phyloP scores from a whole-genome alignment of 2,888 invertebrate genomes.

The Taenaris catops region DNA sequence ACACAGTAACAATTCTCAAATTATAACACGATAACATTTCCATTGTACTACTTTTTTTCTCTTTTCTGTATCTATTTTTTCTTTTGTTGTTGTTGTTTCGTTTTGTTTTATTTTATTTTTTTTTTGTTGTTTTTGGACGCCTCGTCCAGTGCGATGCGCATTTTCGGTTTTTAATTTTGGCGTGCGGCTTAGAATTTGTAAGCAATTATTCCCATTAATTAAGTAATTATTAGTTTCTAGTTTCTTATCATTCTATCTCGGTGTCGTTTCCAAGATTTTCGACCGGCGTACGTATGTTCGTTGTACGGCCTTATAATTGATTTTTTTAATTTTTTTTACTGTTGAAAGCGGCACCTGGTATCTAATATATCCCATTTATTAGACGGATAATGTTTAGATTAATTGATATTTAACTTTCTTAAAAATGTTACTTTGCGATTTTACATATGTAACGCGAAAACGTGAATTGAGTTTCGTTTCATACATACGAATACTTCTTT shows the following conservation, averaged over 20 bases:
- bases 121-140: slow-evolving; percentile 39
- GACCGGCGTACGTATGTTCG: no score
- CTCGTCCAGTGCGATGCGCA: slow-evolving; percentile 49
- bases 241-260: slow-evolving; percentile 24
- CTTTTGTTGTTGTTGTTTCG: slow-evolving; percentile 37
- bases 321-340: no score
- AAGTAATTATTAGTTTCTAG: slow-evolving; percentile 36
- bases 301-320: no score
- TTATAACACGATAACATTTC: slow-evolving; percentile 62
- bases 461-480: no score
- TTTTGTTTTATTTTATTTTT: slow-evolving; percentile 35
- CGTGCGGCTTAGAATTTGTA: slow-evolving; percentile 62
- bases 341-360: no score
- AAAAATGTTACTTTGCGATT: no score
- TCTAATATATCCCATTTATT: no score
- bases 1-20: slow-evolving; percentile 52
- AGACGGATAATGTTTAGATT: no score
- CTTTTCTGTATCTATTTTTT: slow-evolving; percentile 35
- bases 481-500: no score
- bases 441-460: no score
- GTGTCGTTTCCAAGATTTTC: slow-evolving; percentile 67
- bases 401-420: no score
- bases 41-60: slow-evolving; percentile 44
- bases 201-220: slow-evolving; percentile 70
- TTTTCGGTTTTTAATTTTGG: slow-evolving; percentile 41